Conservation (phyloP, 1,140 invertebrate species). For the Scaptomyza pallida region DNA sequence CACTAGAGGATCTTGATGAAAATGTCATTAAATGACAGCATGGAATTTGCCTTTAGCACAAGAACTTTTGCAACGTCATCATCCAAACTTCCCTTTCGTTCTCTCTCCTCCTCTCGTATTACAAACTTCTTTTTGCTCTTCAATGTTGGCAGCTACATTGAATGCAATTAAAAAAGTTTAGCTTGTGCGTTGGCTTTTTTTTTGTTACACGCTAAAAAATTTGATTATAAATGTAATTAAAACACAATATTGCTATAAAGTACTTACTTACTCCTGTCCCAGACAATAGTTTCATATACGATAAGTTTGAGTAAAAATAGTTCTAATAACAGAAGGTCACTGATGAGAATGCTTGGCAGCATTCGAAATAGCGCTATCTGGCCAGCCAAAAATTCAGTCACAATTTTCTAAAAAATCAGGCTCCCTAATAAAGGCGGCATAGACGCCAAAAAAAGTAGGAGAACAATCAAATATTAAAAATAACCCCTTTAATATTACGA, state of each 20-base stretch:
- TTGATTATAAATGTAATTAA: not conserved
- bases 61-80: slow-evolving; percentile 54
- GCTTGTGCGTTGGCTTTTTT: slow-evolving; percentile 13
- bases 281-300: no score
- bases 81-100: slow-evolving; percentile 1
- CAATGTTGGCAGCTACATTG: slow-evolving; percentile 73
- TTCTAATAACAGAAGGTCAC: no score
- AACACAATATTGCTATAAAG: not conserved
- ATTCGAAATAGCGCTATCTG: no score
- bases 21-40: slow-evolving; percentile 78
- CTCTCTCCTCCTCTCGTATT: not conserved
- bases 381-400: no score
- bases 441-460: no score
- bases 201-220: not conserved
- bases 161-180: slow-evolving; percentile 80
- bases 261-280: not conserved
- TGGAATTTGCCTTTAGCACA: slow-evolving; percentile 52
- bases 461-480: no score
- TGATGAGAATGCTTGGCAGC: no score
- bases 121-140: slow-evolving; percentile 27
- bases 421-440: no score
- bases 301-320: no score
- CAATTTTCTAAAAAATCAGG: no score
- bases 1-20: slow-evolving; percentile 55
- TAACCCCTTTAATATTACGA: no score